Evolutionary conservation across 2,797 vertebrate genomes (phyloP).

Genomic region (Malacoctenus gilli): DNA sequence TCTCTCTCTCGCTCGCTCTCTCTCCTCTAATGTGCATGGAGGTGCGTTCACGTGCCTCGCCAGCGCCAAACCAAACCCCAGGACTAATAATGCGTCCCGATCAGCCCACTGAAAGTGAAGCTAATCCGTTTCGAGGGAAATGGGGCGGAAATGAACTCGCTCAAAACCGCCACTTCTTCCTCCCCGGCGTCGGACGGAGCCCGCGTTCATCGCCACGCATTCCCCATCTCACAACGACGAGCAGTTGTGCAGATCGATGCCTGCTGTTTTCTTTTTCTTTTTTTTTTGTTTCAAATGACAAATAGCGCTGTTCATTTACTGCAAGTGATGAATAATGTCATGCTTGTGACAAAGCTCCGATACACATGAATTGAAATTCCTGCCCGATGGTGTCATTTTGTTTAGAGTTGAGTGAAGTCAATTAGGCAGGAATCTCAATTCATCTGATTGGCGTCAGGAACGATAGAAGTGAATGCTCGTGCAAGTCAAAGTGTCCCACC

Average conservation of each 20-base stretch:
- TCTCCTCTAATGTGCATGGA: slow-evolving; percentile 8
- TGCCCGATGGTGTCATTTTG: slow-evolving; percentile 8
- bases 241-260: slow-evolving; percentile 45
- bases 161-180: slow-evolving; percentile 43
- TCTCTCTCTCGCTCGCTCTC: slow-evolving; percentile 10
- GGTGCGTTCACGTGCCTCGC: slow-evolving; percentile 28
- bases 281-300: slow-evolving; percentile 41
- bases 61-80: slow-evolving; percentile 54
- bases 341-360: slow-evolving; percentile 65
- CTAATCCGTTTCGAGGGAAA: slow-evolving; percentile 73
- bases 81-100: slow-evolving; percentile 70
- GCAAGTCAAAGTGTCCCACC: slow-evolving; percentile 44
- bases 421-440: slow-evolving; percentile 65
- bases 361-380: slow-evolving; percentile 70
- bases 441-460: slow-evolving; percentile 61
- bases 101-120: slow-evolving; percentile 75
- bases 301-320: slow-evolving; percentile 37
- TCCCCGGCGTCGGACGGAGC: slow-evolving; percentile 45
- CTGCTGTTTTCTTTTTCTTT: slow-evolving; percentile 35
- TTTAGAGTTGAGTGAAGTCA: slow-evolving; percentile 19
- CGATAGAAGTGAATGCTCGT: slow-evolving; percentile 54
- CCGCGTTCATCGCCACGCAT: slow-evolving; percentile 45
- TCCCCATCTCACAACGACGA: slow-evolving; percentile 34
- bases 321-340: slow-evolving; percentile 67
- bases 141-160: slow-evolving; percentile 56